Base-by-base conservation (phyloP, 2,113 vertebrate species). In the Ailuropoda melanoleuca region DNA sequence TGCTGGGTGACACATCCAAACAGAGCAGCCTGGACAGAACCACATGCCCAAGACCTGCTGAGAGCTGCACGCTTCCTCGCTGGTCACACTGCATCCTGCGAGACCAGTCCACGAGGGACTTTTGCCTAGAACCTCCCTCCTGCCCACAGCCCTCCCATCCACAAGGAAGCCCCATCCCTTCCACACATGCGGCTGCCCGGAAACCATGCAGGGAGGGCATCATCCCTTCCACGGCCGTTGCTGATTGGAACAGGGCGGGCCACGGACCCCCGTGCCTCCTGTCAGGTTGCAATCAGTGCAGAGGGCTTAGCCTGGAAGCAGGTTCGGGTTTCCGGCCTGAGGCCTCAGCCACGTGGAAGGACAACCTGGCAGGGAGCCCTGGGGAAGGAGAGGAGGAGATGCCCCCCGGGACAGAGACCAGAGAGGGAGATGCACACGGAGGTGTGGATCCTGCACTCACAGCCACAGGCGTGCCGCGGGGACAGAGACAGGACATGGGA, bases 91-190 rank as follows among this genome's bases (percentile, higher is more conserved):
- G 68, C 8, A 0, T 11, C 53, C 72, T 2, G 24, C 3, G 13
- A 12, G 1, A 2, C 46, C 24, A 2, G 15, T 21, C 15, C 3
- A 2, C n/a, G 9, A 17, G 1, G 39, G 53, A 0, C 64, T 13
- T 13, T 21, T 9, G 0, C 1, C n/a, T 39, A 31, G 10, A 8
- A 1, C 17, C 43, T 55, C 86, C 37, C 37, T 24, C 88, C 24
- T 0, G 1, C 17, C 23, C 37, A 34, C 18, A 3, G 0, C 11
- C 9, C 34, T 23, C 1, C 1, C 1, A 1, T 26, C 39, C 1
- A 24, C 31, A 1, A 14, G 55, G 58, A 43, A 4, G 17, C 24
- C 55, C 43, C 11, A 43, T 7, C n/a, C 4, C 0, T 14, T 46
- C 60, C 66, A 7, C 14, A 34, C 62, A 4, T 4, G 15, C 3